Conservation (phyloP, 37 sponge, comb jelly and placozoan species). For the Halichondria panicea region DNA sequence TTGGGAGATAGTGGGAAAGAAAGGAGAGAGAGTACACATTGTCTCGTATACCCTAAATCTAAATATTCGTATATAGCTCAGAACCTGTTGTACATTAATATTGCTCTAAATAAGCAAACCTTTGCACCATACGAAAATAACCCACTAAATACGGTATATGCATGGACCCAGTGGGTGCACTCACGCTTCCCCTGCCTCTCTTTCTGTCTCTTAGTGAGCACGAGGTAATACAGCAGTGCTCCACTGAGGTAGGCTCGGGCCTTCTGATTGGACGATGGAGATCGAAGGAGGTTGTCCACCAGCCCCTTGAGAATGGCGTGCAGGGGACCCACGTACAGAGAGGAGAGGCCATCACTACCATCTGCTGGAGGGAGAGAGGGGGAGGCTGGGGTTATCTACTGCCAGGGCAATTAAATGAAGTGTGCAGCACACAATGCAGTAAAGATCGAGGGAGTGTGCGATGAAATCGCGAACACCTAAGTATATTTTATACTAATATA, state of each 20-base stretch:
- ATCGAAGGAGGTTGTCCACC: constrained; percentile 32
- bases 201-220: constrained; percentile 37
- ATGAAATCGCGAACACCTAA: too few species aligned
- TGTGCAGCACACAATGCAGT: background rate
- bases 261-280: constrained; percentile 46
- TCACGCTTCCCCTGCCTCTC: background rate
- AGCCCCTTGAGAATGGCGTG: constrained; percentile 60
- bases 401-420: background rate
- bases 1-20: too few species aligned
- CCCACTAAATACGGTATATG: too few species aligned
- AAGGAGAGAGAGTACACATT: too few species aligned
- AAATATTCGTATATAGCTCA: too few species aligned
- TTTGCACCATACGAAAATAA: too few species aligned
- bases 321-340: constrained; percentile 49
- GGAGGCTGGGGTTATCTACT: background rate
- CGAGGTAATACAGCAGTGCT: constrained; percentile 84
- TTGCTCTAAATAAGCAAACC: too few species aligned
- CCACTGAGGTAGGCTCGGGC: constrained; percentile 67
- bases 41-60: too few species aligned
- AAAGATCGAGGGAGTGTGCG: too few species aligned
- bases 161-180: background rate
- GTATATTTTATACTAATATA: too few species aligned
- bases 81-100: too few species aligned
- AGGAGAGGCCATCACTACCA: constrained; percentile 30
- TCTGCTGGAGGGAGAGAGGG: constrained; percentile 4